Evolutionary conservation across 1,140 invertebrate genomes (phyloP), one percentile per base, ranked within the genome.

Genomic region (Stegodyphus mimosarum): DNA sequence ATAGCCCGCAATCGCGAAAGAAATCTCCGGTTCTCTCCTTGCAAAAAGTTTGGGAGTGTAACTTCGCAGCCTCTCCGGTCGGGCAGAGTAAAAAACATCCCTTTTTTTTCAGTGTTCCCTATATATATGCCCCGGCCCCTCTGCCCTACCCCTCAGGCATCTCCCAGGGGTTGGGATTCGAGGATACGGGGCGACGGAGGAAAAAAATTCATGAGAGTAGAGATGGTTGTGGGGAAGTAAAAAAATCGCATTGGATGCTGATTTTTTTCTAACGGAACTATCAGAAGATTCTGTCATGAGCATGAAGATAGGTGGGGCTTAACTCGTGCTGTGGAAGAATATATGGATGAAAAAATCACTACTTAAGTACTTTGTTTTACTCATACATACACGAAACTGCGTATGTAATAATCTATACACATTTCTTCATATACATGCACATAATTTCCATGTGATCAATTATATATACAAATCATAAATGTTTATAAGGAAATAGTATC

Each of bases 101-200:
- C 50, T 64, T 53, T 83, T 83, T 83, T 83, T 83, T 83, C 55
- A 72, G 72, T 66, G 73, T 83, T 67, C 81, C 73, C 63, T 83
- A 83, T 83, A 67, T 83, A 83, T 83, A 83, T 75, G 18, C 51
- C 81, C 72, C 72, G 60, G 69, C 67, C 70, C 71, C 55, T 52
- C 50, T 15, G 15, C 81, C 81, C 64, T 70, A 67, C 63, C 63
- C 81, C 71, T 15, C 55, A 10, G 10, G 13, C 63, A 75, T 75
- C 73, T 75, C 81, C 81, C 71, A 17, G 81, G 81, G 81, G 60
- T 83, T 75, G 81, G 81, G 81, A 83, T 75, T 83, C 81, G 81
- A 75, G 73, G 81, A 83, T 83, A 83, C 79, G 81, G 73, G 72
- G n/a, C 11, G 73, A 17, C 18, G 33, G 33, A 33, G 33, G 33